phyloP scores from a whole-genome alignment of 2,888 invertebrate species.

The Drosophila anomalata region DNA sequence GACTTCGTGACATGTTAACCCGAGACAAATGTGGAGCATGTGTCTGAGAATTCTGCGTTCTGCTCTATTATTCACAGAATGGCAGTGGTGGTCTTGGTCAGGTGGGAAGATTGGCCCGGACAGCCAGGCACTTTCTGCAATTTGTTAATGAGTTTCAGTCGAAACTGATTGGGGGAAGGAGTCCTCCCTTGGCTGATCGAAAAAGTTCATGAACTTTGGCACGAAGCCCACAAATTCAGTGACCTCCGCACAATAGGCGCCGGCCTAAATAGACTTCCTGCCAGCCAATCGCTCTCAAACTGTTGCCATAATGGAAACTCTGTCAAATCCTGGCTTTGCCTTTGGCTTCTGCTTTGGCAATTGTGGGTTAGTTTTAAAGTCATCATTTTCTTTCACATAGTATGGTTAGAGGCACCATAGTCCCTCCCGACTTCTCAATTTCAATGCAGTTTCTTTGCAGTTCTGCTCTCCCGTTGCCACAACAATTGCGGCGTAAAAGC shows the following conservation, averaged over 20 bases:
- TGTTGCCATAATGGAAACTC: constrained; percentile 49
- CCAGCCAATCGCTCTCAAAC: constrained; percentile 57
- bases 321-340: constrained; percentile 15
- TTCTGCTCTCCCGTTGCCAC: constrained; percentile 49
- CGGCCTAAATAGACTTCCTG: constrained; percentile 59
- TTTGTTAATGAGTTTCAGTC: constrained; percentile 74
- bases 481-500: constrained; percentile 80
- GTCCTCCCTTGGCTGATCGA: not conserved
- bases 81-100: constrained; percentile 50
- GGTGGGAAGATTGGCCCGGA: constrained; percentile 58
- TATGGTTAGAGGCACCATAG: constrained; percentile 30
- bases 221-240: constrained; percentile 49
- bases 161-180: constrained; percentile 11
- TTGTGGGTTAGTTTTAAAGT: constrained; percentile 75
- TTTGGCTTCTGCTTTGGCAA: constrained; percentile 16
- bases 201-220: constrained; percentile 74
- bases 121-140: constrained; percentile 56
- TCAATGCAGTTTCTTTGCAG: constrained; percentile 58
- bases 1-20: constrained; percentile 69
- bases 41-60: constrained; percentile 12
- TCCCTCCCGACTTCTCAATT: constrained; percentile 11
- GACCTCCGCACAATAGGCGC: constrained; percentile 72
- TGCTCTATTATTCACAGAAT: constrained; percentile 50
- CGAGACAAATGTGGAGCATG: constrained; percentile 64
- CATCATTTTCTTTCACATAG: constrained; percentile 50